phyloP scores from a whole-genome alignment of 2,113 vertebrate species.

The Amphilophus citrinellus region DNA sequence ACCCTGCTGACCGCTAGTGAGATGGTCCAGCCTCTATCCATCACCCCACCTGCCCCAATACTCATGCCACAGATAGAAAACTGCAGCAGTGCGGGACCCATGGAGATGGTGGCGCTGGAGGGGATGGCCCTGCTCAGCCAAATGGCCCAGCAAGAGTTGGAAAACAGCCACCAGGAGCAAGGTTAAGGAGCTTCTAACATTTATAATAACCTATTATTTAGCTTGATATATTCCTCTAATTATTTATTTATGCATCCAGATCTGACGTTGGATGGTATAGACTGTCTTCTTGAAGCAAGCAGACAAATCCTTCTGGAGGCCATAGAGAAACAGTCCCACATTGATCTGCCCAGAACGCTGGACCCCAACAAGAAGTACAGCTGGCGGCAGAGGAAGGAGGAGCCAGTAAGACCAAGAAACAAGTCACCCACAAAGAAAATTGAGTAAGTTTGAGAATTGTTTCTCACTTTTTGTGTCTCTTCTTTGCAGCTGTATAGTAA shows the following conservation, averaged over 20 bases:
- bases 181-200: conserved; percentile 41
- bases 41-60: conserved; percentile 63
- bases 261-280: conserved; percentile 84
- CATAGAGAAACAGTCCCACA: conserved; percentile 87
- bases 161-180: conserved; percentile 72
- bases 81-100: conserved; percentile 68
- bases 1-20: conserved; percentile 90
- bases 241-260: conserved; percentile 43
- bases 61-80: conserved; percentile 50
- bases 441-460: neutral
- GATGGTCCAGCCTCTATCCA: conserved; percentile 85
- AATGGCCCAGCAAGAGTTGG: conserved; percentile 90
- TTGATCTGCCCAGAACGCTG: conserved; percentile 90
- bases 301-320: conserved; percentile 93
- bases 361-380: conserved; percentile 96
- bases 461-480: neutral
- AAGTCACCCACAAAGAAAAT: neutral
- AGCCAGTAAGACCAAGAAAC: conserved; percentile 83
- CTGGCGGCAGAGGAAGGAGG: conserved; percentile 97
- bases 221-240: neutral
- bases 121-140: conserved; percentile 95
- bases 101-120: conserved; percentile 87
- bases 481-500: conserved; percentile 88
- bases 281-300: conserved; percentile 91
- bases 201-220: neutral